Base-by-base conservation (phyloP, 2,888 invertebrate species). In the Pseudolycoriella hygida region DNA sequence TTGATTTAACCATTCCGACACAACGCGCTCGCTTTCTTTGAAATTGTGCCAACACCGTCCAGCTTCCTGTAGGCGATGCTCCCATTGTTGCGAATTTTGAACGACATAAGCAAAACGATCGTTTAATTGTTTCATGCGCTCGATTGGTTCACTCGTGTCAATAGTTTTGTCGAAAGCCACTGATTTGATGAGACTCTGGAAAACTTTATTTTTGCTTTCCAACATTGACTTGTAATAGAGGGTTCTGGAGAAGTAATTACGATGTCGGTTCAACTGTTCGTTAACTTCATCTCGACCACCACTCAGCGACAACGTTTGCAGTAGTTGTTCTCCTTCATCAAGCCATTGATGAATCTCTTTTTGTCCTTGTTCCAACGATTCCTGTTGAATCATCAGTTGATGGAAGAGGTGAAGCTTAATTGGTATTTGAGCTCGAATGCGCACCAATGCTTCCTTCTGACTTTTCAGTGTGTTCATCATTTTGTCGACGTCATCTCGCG, bases 141-240 rank as follows among this genome's bases (percentile, higher is more conserved):
- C 68, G 1, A 75, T 72, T 52, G 78, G 78, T 18, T 80, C 77
- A 0, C 73, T 73, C 4, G 81, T 80, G 56, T 85, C 82, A 3
- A 86, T 75, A 51, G 80, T 80, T 48, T 78, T 76, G 53, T 80
- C 79, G 38, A 75, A 70, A 54, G 83, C 78, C 0, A 87, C 79
- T 0, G 85, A 74, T 57, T 80, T 81, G 2, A 85, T 74, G 41
- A 94, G 82, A 58, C 81, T 88, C 58, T 82, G 80, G 67, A 89
- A 80, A 39, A 93, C 84, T 66, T 92, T 92, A 64, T 92, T 92
- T 67, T 92, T 92, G 60, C 88, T 90, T 57, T 93, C 93, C 48
- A 94, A 62, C 84, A 92, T 89, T 0, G 90, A 87, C 56, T 86
- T 86, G 67, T 92, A 92, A 65, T 92, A 90, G 0, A 88, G 74